Percentiles rank a stretch among this genome's conserved stretches.
These are phyloP conservation scores for Micronycteris hirsuta DNA, from an alignment of 2,113 vertebrate species.

Conservation along the genomic window DNA sequence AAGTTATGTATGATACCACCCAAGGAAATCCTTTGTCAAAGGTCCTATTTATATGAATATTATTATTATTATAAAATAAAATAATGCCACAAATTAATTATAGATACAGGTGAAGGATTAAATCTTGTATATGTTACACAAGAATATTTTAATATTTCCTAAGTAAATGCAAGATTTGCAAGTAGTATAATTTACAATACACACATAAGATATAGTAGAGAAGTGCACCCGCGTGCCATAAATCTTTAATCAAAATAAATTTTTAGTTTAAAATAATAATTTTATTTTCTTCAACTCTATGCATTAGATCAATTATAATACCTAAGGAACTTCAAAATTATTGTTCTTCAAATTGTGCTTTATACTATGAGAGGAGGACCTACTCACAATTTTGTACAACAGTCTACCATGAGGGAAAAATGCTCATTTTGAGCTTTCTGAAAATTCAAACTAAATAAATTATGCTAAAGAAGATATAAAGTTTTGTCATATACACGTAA, in stretches of 20 bases:
- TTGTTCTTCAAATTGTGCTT: slow-evolving; percentile 33
- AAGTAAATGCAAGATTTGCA: not conserved
- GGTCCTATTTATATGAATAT: not conserved
- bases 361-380: not conserved
- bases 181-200: not conserved
- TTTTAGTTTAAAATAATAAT: slow-evolving; percentile 19
- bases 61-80: not conserved
- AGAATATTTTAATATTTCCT: not conserved
- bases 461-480: slow-evolving; percentile 82
- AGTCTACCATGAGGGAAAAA: slow-evolving; percentile 60
- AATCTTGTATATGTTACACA: not conserved
- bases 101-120: not conserved
- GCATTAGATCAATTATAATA: not conserved
- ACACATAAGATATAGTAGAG: not conserved
- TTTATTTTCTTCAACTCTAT: not conserved
- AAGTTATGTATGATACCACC: not conserved
- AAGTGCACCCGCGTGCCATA: not conserved
- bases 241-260: slow-evolving; percentile 19
- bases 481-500: slow-evolving; percentile 88
- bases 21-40: not conserved
- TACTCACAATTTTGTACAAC: slow-evolving; percentile 20
- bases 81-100: not conserved
- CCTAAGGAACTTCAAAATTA: not conserved
- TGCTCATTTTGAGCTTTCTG: slow-evolving; percentile 76
- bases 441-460: slow-evolving; percentile 83